These are phyloP conservation scores for Tychaedon coryphoeus DNA, from an alignment of 2,113 vertebrate genomes.

Conservation along the genomic window DNA sequence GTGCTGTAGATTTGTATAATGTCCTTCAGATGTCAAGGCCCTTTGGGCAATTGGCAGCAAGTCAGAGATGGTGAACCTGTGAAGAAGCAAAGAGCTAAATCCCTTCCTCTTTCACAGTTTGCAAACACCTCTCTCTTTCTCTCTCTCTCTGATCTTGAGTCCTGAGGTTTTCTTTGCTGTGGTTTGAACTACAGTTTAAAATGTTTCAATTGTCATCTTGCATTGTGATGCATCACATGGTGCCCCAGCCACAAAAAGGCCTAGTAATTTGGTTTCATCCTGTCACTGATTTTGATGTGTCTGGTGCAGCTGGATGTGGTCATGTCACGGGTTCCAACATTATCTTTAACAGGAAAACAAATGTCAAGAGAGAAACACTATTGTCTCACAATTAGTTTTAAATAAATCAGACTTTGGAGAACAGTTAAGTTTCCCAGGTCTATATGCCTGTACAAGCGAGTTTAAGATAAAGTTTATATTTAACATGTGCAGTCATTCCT, in stretches of 20 bases:
- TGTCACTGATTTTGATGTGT: constrained; percentile 71
- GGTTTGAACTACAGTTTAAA: constrained; percentile 65
- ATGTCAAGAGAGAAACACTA: constrained; percentile 58
- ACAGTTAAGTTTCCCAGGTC: constrained; percentile 35
- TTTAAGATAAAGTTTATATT: neutral
- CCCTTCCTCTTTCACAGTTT: constrained; percentile 55
- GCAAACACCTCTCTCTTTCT: constrained; percentile 67
- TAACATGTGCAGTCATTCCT: neutral
- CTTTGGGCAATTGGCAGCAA: constrained; percentile 41
- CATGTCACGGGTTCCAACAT: constrained; percentile 67
- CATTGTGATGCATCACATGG: constrained; percentile 69
- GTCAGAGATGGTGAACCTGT: constrained; percentile 56
- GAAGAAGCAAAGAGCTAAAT: constrained; percentile 39
- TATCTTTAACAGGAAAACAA: constrained; percentile 71
- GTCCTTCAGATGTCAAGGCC: constrained; percentile 56
- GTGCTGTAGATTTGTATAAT: constrained; percentile 34
- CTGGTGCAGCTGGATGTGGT: constrained; percentile 68
- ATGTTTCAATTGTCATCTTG: constrained; percentile 70
- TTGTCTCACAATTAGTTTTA: constrained; percentile 60
- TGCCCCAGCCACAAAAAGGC: constrained; percentile 67
- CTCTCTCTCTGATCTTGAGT: constrained; percentile 55
- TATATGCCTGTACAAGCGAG: neutral
- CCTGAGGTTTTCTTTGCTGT: constrained; percentile 71
- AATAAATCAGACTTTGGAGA: constrained; percentile 39
- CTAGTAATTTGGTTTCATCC: constrained; percentile 67